Conservation (phyloP, 2,797 vertebrate species). For the Brachymystax lenok region DNA sequence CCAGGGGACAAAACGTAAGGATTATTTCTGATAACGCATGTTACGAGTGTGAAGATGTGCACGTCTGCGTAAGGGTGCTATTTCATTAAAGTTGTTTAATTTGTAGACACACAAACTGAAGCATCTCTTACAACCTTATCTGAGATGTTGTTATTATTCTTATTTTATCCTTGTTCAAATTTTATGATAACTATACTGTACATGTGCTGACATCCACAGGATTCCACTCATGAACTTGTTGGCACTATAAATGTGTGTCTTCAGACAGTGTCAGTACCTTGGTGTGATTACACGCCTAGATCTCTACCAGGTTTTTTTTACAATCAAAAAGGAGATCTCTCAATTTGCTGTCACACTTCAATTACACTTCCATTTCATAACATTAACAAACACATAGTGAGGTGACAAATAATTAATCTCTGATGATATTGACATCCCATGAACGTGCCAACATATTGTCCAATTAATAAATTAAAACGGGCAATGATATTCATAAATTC, state of each 20-base stretch:
- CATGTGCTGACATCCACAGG: conserved; percentile 72
- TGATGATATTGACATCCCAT: conserved; percentile 1
- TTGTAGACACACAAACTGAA: conserved; percentile 70
- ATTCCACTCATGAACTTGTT: conserved; percentile 76
- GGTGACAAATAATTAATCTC: background rate
- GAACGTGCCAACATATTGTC: conserved; percentile 9
- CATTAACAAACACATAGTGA: conserved; percentile 22
- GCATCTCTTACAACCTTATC: conserved; percentile 71
- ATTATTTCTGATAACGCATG: conserved; percentile 21
- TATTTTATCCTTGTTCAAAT: conserved; percentile 59
- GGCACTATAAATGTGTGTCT: conserved; percentile 67
- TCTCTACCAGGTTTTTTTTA: conserved; percentile 61
- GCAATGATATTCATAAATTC: background rate
- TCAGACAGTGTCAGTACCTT: conserved; percentile 57
- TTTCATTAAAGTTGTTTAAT: conserved; percentile 54
- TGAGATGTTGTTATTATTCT: conserved; percentile 71
- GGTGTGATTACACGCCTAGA: conserved; percentile 73
- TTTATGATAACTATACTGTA: conserved; percentile 70
- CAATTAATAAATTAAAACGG: background rate
- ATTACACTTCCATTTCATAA: conserved; percentile 51
- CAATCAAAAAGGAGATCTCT: conserved; percentile 68
- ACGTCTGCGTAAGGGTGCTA: conserved; percentile 28
- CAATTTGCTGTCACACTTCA: conserved; percentile 79
- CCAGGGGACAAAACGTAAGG: no score
- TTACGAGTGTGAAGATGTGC: background rate